These are phyloP conservation scores for Deilephila porcellus DNA, from an alignment of 2,888 invertebrate genomes.

Conservation along the genomic window DNA sequence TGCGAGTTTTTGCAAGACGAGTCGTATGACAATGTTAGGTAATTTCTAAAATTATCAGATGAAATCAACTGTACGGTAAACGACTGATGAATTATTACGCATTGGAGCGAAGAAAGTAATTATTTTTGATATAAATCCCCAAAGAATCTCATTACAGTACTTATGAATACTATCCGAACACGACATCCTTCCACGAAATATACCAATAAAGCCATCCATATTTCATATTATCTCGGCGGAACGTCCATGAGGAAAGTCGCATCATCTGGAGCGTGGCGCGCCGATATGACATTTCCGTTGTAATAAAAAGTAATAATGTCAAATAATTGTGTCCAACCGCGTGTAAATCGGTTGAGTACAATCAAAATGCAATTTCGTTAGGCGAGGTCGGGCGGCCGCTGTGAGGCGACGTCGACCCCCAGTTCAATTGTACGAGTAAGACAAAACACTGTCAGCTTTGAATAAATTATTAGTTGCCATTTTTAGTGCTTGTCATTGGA, in stretches of 20 bases:
- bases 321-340: slow-evolving; percentile 69
- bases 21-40: no score
- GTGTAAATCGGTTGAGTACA: slow-evolving; percentile 65
- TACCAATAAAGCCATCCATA: slow-evolving; percentile 20
- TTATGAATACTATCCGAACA: neutral
- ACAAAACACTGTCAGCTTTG: slow-evolving; percentile 1
- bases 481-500: neutral
- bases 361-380: slow-evolving; percentile 75
- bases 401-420: slow-evolving; percentile 21
- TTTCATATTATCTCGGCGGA: slow-evolving; percentile 1
- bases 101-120: no score
- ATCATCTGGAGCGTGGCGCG: slow-evolving; percentile 44
- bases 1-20: no score
- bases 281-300: slow-evolving; percentile 50
- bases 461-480: neutral
- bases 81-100: no score
- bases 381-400: slow-evolving; percentile 18
- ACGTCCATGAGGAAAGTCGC: slow-evolving; percentile 8
- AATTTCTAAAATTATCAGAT: no score
- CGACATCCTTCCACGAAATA: neutral
- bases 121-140: no score
- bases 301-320: slow-evolving; percentile 72
- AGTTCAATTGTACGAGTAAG: slow-evolving; percentile 5
- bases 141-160: no score
- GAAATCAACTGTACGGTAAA: no score